Evolutionary conservation across 1,140 invertebrate genomes (phyloP).

Genomic region (Semibalanus balanoides): DNA sequence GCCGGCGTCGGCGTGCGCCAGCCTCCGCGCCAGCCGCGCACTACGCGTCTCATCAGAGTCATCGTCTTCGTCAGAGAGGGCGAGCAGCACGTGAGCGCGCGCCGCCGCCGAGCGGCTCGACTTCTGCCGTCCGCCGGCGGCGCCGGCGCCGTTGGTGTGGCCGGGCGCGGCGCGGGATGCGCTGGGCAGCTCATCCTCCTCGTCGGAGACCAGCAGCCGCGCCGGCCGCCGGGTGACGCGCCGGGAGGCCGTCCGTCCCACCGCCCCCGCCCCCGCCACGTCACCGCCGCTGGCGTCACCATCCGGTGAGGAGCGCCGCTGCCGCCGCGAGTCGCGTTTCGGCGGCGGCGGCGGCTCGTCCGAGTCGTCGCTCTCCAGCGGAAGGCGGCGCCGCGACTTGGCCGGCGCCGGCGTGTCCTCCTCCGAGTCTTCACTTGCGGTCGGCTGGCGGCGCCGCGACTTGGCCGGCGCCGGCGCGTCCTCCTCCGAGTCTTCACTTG

Average conservation of each 20-base stretch:
- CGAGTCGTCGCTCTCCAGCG: no score
- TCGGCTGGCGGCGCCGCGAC: conserved; percentile 12
- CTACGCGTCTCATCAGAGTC: conserved; percentile 8
- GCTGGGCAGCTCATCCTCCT: no score
- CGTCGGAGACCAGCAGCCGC: conserved; percentile 16
- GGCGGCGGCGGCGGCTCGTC: no score
- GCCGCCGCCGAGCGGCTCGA: not conserved
- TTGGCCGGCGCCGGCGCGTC: conserved; percentile 1
- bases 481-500: conserved; percentile 19
- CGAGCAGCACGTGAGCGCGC: not conserved
- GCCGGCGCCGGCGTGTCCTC: conserved; percentile 10
- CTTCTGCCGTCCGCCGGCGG: not conserved
- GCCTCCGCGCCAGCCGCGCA: conserved; percentile 12
- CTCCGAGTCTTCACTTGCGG: conserved; percentile 7
- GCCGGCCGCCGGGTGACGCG: conserved; percentile 11
- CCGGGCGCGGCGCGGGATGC: conserved; percentile 8
- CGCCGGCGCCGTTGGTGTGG: conserved; percentile 14
- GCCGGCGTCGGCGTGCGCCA: conserved; percentile 13
- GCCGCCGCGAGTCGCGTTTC: no score
- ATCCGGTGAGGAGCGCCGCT: no score
- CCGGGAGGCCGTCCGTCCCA: no score
- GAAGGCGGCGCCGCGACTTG: not conserved
- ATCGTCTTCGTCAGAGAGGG: conserved; percentile 15
- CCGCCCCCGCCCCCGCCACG: no score
- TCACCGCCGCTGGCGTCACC: no score